Conservation (phyloP, 2,797 vertebrate genomes). For the Tokudaia muenninki region DNA sequence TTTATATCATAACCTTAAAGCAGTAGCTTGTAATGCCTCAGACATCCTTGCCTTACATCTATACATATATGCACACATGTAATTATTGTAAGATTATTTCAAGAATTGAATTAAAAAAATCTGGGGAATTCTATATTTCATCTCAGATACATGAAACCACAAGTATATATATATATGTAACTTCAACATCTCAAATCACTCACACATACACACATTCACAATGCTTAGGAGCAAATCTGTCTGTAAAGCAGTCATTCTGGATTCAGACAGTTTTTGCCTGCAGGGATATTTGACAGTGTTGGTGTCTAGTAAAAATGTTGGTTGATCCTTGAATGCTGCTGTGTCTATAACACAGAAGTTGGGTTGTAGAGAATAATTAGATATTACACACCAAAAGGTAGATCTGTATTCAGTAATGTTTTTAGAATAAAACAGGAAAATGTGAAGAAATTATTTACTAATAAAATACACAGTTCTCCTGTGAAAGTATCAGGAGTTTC, state of each 20-base stretch:
- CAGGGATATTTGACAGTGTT: background rate
- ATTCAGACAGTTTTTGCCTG: background rate
- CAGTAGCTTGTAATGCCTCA: background rate
- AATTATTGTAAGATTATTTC: background rate
- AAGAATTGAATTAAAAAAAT: background rate
- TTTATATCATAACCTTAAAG: background rate
- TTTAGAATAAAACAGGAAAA: background rate
- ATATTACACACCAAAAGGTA: background rate
- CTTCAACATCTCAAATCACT: background rate
- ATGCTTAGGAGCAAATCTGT: background rate
- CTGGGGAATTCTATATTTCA: background rate
- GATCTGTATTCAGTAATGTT: background rate
- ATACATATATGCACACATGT: background rate
- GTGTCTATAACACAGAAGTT: background rate
- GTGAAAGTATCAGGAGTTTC: conserved; percentile 6
- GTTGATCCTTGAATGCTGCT: background rate
- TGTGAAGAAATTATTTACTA: background rate
- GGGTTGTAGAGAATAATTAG: background rate
- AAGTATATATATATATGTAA: background rate
- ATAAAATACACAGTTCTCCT: background rate
- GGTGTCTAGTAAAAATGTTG: background rate
- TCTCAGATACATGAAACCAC: background rate
- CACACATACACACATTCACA: background rate
- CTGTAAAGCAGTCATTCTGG: background rate
- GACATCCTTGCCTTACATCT: background rate